These are phyloP conservation scores for Bombus ignitus DNA, from an alignment of 1,140 invertebrate species.

Conservation along the genomic window DNA sequence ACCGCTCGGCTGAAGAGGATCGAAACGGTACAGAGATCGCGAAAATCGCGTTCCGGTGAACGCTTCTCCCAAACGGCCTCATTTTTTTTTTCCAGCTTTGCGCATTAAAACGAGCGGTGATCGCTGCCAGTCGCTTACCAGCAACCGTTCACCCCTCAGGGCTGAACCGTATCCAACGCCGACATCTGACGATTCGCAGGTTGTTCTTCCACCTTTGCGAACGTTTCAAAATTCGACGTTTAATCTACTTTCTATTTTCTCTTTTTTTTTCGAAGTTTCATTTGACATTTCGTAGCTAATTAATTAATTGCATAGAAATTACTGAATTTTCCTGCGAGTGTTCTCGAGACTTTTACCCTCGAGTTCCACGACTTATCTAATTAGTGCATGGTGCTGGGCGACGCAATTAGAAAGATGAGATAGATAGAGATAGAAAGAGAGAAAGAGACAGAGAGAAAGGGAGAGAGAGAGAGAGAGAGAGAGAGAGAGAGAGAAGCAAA, in stretches of 20 bases:
- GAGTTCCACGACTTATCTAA: background rate
- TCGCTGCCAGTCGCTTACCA: background rate
- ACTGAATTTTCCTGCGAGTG: background rate
- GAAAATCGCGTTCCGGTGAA: slow-evolving; percentile 39
- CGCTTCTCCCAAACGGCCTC: slow-evolving; percentile 32
- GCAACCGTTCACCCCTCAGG: background rate
- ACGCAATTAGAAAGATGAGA: background rate
- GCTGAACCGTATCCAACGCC: background rate
- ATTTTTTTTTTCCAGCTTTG: slow-evolving; percentile 36
- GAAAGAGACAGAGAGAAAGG: no score
- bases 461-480: no score
- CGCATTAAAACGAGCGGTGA: slow-evolving; percentile 43
- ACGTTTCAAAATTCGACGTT: background rate
- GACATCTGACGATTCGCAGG: background rate
- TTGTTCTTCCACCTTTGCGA: background rate
- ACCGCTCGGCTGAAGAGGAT: background rate
- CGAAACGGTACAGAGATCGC: slow-evolving; percentile 31
- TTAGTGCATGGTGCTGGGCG: background rate
- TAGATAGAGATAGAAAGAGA: no score
- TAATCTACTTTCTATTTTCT: background rate
- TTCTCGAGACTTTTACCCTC: background rate
- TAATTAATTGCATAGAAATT: background rate
- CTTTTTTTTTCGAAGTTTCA: background rate
- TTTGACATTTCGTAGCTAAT: background rate
- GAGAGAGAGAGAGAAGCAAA: background rate